Evolutionary conservation across 2,113 vertebrate genomes (phyloP).

Genomic region (Pteruthius melanotis): DNA sequence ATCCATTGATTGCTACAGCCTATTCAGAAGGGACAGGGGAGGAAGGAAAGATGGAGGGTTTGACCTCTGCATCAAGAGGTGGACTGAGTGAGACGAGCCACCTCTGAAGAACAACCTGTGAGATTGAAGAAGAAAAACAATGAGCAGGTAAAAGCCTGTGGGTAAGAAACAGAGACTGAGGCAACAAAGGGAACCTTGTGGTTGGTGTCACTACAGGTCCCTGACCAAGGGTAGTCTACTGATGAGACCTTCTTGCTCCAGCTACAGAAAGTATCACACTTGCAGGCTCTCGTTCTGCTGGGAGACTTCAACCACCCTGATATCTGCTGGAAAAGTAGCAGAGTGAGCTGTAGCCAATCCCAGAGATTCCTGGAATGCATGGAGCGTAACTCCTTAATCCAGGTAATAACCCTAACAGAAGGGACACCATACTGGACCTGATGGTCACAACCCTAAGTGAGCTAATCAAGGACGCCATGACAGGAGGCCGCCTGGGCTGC

Average conservation of each 20-base stretch:
- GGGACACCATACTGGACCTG: not conserved
- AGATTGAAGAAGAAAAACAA: not conserved
- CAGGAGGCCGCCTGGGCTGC: not conserved
- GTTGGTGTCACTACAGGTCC: not conserved
- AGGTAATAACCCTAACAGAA: not conserved
- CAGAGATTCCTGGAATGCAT: not conserved
- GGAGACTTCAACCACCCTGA: not conserved
- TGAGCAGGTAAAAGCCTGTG: not conserved
- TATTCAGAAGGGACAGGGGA: not conserved
- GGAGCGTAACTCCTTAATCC: not conserved
- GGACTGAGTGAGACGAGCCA: not conserved
- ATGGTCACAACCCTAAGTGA: not conserved
- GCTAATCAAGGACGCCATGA: rapidly evolving
- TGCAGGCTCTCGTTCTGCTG: not conserved
- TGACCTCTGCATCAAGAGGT: not conserved
- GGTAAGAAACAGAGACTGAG: not conserved
- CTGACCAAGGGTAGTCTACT: not conserved
- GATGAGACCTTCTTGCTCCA: not conserved
- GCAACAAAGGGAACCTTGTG: not conserved
- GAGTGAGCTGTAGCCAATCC: not conserved
- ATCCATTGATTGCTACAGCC: not conserved
- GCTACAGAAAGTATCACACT: not conserved
- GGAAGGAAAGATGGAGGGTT: not conserved
- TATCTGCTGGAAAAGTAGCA: not conserved
- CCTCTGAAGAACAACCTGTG: not conserved